A percentile compares a stretch with the other conserved stretches of the same genome.
Conservation (phyloP, 2,797 vertebrate species). For the Pseudochirops corinnae region DNA sequence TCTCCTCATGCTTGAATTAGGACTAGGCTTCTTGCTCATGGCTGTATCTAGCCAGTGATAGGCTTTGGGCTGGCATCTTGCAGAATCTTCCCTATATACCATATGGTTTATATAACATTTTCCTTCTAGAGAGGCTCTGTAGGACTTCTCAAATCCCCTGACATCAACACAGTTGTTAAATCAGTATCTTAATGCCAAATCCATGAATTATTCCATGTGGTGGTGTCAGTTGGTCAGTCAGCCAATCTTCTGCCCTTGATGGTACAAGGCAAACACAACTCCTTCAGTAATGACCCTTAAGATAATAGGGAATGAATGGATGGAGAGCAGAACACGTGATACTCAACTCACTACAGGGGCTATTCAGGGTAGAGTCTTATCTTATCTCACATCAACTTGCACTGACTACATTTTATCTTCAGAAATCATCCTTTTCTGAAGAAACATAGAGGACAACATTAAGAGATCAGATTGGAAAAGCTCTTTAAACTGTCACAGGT, state of each 20-base stretch:
- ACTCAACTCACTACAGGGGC: neutral
- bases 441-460: neutral
- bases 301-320: neutral
- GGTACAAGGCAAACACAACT: neutral
- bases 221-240: no score
- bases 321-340: neutral
- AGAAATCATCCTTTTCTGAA: neutral
- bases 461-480: neutral
- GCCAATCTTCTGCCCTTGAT: neutral
- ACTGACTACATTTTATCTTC: neutral
- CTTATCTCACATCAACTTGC: neutral
- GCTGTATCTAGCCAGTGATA: neutral
- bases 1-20: conserved; percentile 31
- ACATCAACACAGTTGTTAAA: neutral
- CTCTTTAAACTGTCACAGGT: neutral
- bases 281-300: neutral
- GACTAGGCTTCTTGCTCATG: neutral
- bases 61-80: neutral
- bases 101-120: neutral
- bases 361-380: neutral
- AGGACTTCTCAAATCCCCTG: neutral
- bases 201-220: neutral
- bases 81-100: neutral
- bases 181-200: neutral
- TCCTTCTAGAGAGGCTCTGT: neutral